Evolutionary conservation across 1,140 invertebrate genomes (phyloP).

Genomic region (Anastrepha ludens): DNA sequence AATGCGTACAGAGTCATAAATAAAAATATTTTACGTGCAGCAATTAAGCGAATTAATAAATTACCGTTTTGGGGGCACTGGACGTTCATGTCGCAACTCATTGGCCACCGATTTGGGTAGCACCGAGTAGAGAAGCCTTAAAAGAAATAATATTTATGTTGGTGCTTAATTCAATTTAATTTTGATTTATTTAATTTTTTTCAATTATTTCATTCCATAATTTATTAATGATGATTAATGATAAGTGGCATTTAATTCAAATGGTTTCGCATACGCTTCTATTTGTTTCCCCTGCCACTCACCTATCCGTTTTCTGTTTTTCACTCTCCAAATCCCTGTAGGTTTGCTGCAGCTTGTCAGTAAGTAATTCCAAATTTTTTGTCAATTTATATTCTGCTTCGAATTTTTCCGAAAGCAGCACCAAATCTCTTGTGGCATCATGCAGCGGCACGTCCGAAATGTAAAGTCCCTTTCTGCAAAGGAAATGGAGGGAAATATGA

Average conservation of each 20-base stretch:
- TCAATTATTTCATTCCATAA: background rate
- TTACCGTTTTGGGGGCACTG: constrained; percentile 85
- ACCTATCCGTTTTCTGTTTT: constrained; percentile 98
- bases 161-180: background rate
- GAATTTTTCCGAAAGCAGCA: constrained; percentile 97
- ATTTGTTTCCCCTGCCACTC: constrained; percentile 58
- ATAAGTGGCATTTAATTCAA: background rate
- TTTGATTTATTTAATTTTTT: too few species aligned
- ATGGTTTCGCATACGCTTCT: background rate
- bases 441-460: constrained; percentile 97
- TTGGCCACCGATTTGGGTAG: constrained; percentile 94
- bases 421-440: constrained; percentile 96
- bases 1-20: background rate
- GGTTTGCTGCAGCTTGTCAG: constrained; percentile 96
- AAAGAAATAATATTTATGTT: constrained; percentile 43
- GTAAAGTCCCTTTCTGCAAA: constrained; percentile 86
- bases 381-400: constrained; percentile 98
- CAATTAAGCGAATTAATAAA: constrained; percentile 43
- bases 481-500: constrained; percentile 47
- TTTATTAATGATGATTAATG: background rate
- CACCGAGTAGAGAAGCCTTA: constrained; percentile 94
- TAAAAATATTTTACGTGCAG: constrained; percentile 3
- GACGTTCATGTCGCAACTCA: constrained; percentile 91
- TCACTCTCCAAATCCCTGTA: constrained; percentile 95
- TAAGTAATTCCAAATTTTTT: constrained; percentile 95